Evolutionary conservation across 1,140 invertebrate species (phyloP).

Genomic region (Drosophila santomea): DNA sequence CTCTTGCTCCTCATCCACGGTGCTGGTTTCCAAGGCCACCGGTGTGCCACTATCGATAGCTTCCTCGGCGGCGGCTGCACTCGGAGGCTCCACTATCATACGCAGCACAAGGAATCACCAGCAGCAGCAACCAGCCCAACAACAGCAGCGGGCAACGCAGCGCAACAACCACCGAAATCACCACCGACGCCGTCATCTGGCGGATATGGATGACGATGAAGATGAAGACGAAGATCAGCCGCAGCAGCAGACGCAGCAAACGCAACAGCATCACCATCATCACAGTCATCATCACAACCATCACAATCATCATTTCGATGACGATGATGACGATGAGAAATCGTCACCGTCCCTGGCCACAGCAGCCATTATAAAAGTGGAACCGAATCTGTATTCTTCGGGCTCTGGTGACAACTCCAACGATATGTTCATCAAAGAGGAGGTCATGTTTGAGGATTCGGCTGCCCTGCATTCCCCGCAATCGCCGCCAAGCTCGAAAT

Average conservation of each 20-base stretch:
- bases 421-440: conserved; percentile 83
- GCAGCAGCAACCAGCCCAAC: conserved; percentile 33
- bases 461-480: conserved; percentile 78
- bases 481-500: conserved; percentile 82
- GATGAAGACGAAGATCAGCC: conserved; percentile 62
- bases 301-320: conserved; percentile 80
- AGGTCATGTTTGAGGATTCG: conserved; percentile 80
- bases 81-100: conserved; percentile 77
- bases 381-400: conserved; percentile 82
- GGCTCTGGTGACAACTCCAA: conserved; percentile 82
- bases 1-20: conserved; percentile 81
- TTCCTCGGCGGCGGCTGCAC: conserved; percentile 62
- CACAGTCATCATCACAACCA: conserved; percentile 64
- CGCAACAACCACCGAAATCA: conserved; percentile 84
- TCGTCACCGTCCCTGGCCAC: conserved; percentile 84
- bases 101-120: conserved; percentile 80
- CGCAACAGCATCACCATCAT: conserved; percentile 52
- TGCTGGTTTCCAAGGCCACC: conserved; percentile 76
- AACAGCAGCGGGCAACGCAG: conserved; percentile 50
- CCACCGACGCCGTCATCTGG: conserved; percentile 81
- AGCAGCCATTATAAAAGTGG: conserved; percentile 79
- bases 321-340: conserved; percentile 83
- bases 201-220: conserved; percentile 81
- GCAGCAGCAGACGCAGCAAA: conserved; percentile 26
- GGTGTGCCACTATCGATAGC: conserved; percentile 76